Evolutionary conservation across 1,140 invertebrate species (phyloP), one percentile per base, ranked within the genome.

Genomic region (Asbolus verrucosus): DNA sequence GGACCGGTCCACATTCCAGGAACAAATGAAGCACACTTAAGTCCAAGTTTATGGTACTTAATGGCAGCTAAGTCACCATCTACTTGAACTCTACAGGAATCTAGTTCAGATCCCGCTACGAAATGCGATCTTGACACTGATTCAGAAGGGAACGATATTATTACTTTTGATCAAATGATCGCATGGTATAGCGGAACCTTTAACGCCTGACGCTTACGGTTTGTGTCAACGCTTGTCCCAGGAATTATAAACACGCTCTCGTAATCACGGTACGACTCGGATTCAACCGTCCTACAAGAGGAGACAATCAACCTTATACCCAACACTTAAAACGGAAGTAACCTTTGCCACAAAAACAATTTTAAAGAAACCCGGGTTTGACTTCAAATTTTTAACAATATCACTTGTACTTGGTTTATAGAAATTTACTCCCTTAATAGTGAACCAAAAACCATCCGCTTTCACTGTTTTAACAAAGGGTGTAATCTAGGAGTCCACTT

Each of bases 231-330:
- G 84, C 86, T 87, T 84, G 87, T 87, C 87, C 88, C 88, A 84
- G 88, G 87, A 85, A 89, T 88, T 85, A 89, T 89, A 88, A 89
- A 89, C 81, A 89, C 88, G 84, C 87, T 89, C 84, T 89, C 87
- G 86, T 88, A 88, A 87, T 89, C 88, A 85, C 87, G 86, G 83
- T 87, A 85, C 77, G 84, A 83, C 79, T 85, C 84, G 80, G 83
- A 84, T 80, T 85, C 84, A 82, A 80, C 81, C 73, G 80, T 82
- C 81, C 81, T 82, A 82, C 43, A 81, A 80, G 73, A 75, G 71
- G 72, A 78, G 71, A 71, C 27, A 71, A 60, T 31, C 27, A 19
- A 46, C 38, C 36, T 31, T 68, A 41, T 61, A n/a, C 36, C 31
- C 41, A 30, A 19, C 18, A 27, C 11, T 60, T 11, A 21, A 21